Evolutionary conservation across 2,113 vertebrate genomes (phyloP).

Genomic region (Ailuropoda melanoleuca): DNA sequence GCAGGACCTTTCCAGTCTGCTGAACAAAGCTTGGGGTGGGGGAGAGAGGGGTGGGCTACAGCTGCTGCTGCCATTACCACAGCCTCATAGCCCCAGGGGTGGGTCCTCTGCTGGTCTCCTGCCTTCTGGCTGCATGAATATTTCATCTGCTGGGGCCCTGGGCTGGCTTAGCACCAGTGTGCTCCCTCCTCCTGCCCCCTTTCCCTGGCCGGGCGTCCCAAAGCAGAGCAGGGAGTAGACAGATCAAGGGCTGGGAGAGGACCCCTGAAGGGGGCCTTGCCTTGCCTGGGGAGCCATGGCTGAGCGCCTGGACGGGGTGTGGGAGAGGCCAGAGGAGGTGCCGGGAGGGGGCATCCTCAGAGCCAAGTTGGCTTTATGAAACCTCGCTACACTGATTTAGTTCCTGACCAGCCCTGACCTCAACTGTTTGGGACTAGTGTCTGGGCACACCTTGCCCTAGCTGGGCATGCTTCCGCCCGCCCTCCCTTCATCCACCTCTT

Average conservation of each 20-base stretch:
- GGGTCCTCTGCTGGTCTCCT: constrained; percentile 26
- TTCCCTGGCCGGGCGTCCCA: not conserved
- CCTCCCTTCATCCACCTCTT: not conserved
- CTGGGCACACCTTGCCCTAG: not conserved
- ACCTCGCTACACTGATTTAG: not conserved
- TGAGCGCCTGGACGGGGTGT: not conserved
- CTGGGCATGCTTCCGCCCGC: not conserved
- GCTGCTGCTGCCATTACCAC: not conserved
- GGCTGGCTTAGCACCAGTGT: not conserved
- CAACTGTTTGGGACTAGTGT: not conserved
- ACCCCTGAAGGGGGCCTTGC: not conserved
- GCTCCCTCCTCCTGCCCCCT: not conserved
- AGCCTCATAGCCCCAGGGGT: not conserved
- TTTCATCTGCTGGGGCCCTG: constrained; percentile 64
- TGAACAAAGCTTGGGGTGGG: constrained; percentile 48
- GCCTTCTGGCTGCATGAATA: constrained; percentile 70
- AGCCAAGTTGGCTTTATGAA: not conserved
- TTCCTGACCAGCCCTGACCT: not conserved
- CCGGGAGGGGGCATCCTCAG: not conserved
- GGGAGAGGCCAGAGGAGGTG: not conserved
- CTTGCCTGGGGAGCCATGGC: not conserved
- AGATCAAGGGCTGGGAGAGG: not conserved
- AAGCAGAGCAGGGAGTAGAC: not conserved
- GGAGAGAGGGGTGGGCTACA: not conserved
- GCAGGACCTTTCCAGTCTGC: not conserved